Base-by-base conservation (phyloP, 2,113 vertebrate species). In the Verasper variegatus region DNA sequence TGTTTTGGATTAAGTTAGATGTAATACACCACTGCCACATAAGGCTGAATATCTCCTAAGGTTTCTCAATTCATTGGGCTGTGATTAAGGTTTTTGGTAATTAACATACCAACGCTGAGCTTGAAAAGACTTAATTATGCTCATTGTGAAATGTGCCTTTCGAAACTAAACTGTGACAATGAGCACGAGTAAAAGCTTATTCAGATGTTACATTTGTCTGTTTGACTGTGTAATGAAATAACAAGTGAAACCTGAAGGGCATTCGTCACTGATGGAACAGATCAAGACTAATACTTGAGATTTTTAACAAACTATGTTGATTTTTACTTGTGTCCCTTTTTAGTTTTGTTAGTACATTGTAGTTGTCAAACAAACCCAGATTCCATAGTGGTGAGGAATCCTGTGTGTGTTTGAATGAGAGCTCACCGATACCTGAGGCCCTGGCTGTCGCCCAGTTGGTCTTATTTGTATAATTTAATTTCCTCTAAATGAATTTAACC, bases 81-180 rank as follows among this genome's bases (percentile, higher is more conserved):
- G 8, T 24, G 55, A 65, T 76, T 83, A n/a, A 74, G 17, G 58
- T 62, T 74, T 82, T 74, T 23, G 31, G 17, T 42, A 31, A 83
- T 84, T 75, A 75, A 52, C 49, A 67, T 55, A 54, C n/a, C 42
- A 49, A 51, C 73, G 23, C 56, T 63, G 58, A 80, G 42, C 78
- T 72, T 78, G 42, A 80, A 82, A 78, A 68, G 7, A 74, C 21
- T 21, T 61, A 21, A 81, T 84, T 60, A 63, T 68, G 60, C 60
- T 61, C 26, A 42, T 15, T 65, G 27, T 23, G 37, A 7, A 64
- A 17, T 60, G 35, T 21, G 24, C 68, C 74, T 61, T 40, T n/a
- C n/a, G n/a, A n/a, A n/a, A n/a, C 61, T 2, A 56, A 66, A 55
- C 42, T 56, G 26, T 64, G 20, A 65, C 62, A 59, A 26, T 35